phyloP scores from a whole-genome alignment of 2,888 invertebrate genomes.

The Hecatera dysodea region DNA sequence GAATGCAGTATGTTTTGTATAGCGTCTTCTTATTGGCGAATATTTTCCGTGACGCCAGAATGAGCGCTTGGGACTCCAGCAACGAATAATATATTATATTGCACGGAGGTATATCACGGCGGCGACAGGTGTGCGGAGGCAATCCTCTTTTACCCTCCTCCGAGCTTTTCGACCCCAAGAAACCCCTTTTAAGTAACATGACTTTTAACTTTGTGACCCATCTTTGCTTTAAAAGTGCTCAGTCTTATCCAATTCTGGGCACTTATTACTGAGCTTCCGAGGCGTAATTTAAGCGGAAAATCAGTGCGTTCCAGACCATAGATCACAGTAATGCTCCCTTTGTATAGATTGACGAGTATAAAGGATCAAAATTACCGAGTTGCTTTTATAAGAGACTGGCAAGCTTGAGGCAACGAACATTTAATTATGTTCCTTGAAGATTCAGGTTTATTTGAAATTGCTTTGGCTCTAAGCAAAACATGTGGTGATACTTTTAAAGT shows the following conservation, averaged over 20 bases:
- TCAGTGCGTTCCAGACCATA: slow-evolving; percentile 63
- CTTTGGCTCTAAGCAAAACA: slow-evolving; percentile 7
- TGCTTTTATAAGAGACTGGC: slow-evolving; percentile 42
- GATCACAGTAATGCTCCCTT: slow-evolving; percentile 60
- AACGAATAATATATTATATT: slow-evolving; percentile 75
- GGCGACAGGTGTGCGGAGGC: slow-evolving; percentile 85
- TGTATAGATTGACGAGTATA: slow-evolving; percentile 55
- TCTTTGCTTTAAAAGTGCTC: slow-evolving; percentile 88
- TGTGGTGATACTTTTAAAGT: neutral
- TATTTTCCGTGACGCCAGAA: slow-evolving; percentile 56
- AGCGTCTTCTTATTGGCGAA: slow-evolving; percentile 54
- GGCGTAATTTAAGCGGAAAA: slow-evolving; percentile 70
- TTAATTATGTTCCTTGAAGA: slow-evolving; percentile 44
- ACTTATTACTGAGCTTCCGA: slow-evolving; percentile 72
- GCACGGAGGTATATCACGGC: slow-evolving; percentile 75
- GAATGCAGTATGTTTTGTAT: slow-evolving; percentile 49
- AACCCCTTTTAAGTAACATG: slow-evolving; percentile 90
- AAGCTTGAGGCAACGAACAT: slow-evolving; percentile 46
- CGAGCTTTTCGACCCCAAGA: slow-evolving; percentile 85
- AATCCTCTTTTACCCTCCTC: slow-evolving; percentile 85
- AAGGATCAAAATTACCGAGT: slow-evolving; percentile 45
- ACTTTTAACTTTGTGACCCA: slow-evolving; percentile 90
- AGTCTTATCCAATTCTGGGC: slow-evolving; percentile 82
- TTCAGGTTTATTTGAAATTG: slow-evolving; percentile 16
- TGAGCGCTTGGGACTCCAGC: slow-evolving; percentile 56